phyloP scores from a whole-genome alignment of 2,113 vertebrate genomes.

The Pleuronectes platessa region DNA sequence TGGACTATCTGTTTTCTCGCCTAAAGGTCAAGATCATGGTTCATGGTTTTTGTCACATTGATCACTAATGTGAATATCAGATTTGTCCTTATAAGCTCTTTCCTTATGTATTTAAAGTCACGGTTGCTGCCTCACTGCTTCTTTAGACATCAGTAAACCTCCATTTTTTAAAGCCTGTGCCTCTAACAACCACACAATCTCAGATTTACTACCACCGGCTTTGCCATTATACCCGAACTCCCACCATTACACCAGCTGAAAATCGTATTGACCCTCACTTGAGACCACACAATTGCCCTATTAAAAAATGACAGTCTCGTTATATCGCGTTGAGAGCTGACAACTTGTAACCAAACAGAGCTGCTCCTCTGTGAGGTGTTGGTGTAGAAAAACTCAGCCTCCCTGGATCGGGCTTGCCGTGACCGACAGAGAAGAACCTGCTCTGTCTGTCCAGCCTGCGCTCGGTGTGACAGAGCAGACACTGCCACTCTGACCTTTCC shows the following conservation, averaged over 20 bases:
- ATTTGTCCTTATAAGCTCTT: background rate
- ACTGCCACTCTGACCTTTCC: constrained; percentile 71
- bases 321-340: constrained; percentile 10
- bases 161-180: background rate
- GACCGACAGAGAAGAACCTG: constrained; percentile 34
- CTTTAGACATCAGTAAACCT: background rate
- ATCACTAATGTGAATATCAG: too few species aligned
- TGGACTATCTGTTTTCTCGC: too few species aligned
- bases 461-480: constrained; percentile 64
- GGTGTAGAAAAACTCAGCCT: constrained; percentile 2
- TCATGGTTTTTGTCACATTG: too few species aligned
- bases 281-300: background rate
- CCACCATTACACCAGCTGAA: background rate
- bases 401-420: constrained; percentile 14
- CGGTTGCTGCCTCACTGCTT: too few species aligned
- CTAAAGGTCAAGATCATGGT: too few species aligned
- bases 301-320: background rate
- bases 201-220: background rate
- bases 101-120: background rate
- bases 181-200: background rate
- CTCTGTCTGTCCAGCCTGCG: constrained; percentile 41
- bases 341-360: constrained; percentile 25
- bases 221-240: background rate
- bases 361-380: background rate
- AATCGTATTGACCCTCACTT: background rate